phyloP scores from a whole-genome alignment of 2,113 vertebrate species.

The Leptobrachium leishanense region DNA sequence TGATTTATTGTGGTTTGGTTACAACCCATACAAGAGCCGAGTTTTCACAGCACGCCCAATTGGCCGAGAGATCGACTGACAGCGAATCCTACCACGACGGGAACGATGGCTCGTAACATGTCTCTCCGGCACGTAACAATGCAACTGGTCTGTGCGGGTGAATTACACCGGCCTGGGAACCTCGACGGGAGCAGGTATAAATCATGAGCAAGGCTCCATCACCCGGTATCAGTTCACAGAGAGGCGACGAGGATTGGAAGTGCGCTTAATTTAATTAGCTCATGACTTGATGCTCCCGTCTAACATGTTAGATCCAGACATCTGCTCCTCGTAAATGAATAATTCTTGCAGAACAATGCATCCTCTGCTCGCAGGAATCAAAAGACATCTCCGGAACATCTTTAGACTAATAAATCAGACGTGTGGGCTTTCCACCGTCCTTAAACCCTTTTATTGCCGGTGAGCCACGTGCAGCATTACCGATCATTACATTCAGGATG shows the following conservation, averaged over 20 bases:
- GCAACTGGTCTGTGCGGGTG: neutral
- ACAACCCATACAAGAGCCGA: too few species aligned
- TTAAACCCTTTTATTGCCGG: neutral
- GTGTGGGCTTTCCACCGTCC: neutral
- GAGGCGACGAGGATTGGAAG: neutral
- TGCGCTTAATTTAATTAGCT: slow-evolving; percentile 33
- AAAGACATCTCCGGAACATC: neutral
- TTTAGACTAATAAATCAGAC: neutral
- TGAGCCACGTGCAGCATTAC: neutral
- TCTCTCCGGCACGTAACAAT: neutral
- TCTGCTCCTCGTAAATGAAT: slow-evolving; percentile 29
- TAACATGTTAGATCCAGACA: slow-evolving; percentile 25
- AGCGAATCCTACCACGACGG: too few species aligned
- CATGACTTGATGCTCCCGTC: slow-evolving; percentile 25
- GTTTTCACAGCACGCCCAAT: too few species aligned
- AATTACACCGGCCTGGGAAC: neutral
- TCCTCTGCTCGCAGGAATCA: slow-evolving; percentile 3
- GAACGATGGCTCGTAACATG: neutral
- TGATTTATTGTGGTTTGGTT: too few species aligned
- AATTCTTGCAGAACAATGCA: slow-evolving; percentile 4
- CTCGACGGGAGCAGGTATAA: slow-evolving; percentile 1
- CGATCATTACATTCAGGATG: too few species aligned
- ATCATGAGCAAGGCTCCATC: neutral
- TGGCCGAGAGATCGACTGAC: too few species aligned
- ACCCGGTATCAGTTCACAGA: neutral